A percentile compares a stretch with the other conserved stretches of the same genome.
These are phyloP conservation scores for Drosophila kepulauana DNA, from an alignment of 1,140 invertebrate genomes.

Conservation along the genomic window DNA sequence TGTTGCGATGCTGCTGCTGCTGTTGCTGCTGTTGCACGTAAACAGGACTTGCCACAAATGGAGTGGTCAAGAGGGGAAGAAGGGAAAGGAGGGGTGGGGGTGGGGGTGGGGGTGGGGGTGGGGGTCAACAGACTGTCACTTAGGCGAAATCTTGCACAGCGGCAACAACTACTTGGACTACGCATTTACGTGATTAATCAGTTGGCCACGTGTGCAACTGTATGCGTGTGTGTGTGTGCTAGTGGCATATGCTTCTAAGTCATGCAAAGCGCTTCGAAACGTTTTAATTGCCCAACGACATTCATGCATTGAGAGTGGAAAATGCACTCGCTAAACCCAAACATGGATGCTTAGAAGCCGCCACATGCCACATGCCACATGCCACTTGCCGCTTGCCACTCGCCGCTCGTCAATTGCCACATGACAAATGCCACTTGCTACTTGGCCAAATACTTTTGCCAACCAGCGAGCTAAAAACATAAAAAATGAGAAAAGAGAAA, in stretches of 20 bases:
- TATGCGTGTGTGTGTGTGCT: background rate
- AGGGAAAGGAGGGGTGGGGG: background rate
- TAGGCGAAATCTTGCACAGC: constrained; percentile 20
- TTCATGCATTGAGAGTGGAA: constrained; percentile 42
- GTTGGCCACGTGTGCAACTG: constrained; percentile 69
- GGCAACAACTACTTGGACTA: constrained; percentile 49
- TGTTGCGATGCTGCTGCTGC: constrained; percentile 52
- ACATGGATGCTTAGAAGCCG: background rate
- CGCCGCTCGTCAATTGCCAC: background rate
- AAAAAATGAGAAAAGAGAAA: background rate
- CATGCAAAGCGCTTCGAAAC: constrained; percentile 70
- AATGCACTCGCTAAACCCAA: constrained; percentile 41
- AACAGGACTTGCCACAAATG: background rate
- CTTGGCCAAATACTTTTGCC: constrained; percentile 4
- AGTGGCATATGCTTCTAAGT: constrained; percentile 67
- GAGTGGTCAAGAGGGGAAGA: background rate
- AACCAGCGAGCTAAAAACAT: background rate
- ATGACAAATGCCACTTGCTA: background rate
- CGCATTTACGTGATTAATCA: constrained; percentile 83
- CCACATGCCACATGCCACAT: constrained; percentile 14
- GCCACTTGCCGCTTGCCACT: constrained; percentile 3
- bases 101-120: background rate
- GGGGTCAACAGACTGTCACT: constrained; percentile 24
- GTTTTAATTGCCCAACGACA: constrained; percentile 65
- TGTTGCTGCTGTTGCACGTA: constrained; percentile 51